Evolutionary conservation across 2,113 vertebrate genomes (phyloP), one percentile per base, ranked within the genome.

Genomic region (Machaerirhynchus nigripectus): DNA sequence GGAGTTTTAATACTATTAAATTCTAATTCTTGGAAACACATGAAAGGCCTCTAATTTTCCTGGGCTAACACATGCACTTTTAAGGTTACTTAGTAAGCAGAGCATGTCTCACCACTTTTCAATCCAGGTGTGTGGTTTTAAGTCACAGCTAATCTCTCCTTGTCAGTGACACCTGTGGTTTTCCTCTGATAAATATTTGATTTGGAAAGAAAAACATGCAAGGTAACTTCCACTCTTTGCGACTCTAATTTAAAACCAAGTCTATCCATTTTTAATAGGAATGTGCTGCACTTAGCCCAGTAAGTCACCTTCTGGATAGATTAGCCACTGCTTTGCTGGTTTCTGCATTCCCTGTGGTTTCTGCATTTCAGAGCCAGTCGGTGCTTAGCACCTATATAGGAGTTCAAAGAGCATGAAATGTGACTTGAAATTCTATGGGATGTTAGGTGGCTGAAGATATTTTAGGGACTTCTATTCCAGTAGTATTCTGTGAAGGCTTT

Each of bases 121-220:
- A 84, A 78, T 92, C 83, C 23, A 40, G 40, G 18, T 40, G 73
- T 90, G 68, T 94, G 68, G 84, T 88, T 96, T 96, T 77, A 87
- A 95, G 81, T 83, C 74, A 80, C 87, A 84, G 86, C 53, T 71
- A 89, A 84, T 90, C 90, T 95, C 91, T 83, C 87, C 82, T 78
- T 89, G 91, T 87, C 90, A 86, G 63, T 95, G 82, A 96, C 84
- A 94, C 91, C 91, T 57, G 22, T 83, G 73, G 57, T 91, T 97
- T 96, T 97, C 92, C 95, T 97, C 61, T 93, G 46, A 92, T 98
- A 94, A 97, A 97, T 97, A 97, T 97, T 97, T 97, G 67, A 97
- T 97, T 95, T 96, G 97, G 97, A 97, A 97, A 96, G 89, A 87
- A 82, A 95, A 97, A 68, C 93, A 60, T 74, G 44, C 84, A 73